These are phyloP conservation scores for Octomys mimax DNA, from an alignment of 2,797 vertebrate genomes.

Conservation along the genomic window DNA sequence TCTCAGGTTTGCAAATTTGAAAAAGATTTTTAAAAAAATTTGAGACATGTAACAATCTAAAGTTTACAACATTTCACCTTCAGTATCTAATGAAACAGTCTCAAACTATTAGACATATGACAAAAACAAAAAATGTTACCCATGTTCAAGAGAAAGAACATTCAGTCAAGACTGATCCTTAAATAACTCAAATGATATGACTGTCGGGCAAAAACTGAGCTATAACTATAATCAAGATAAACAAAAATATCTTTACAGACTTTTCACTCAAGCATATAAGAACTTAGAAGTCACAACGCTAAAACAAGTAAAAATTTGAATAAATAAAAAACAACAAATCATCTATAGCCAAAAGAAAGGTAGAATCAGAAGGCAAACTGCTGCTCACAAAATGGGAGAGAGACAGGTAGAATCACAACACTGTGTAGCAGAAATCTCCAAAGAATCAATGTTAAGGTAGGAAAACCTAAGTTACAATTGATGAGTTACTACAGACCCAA, in stretches of 20 bases:
- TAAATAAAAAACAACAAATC: not conserved
- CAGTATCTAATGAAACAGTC: not conserved
- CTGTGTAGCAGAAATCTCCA: not conserved
- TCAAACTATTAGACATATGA: not conserved
- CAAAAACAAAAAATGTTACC: slow-evolving; percentile 38
- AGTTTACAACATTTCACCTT: slow-evolving; percentile 2
- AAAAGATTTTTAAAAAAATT: not conserved
- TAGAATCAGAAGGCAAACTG: not conserved
- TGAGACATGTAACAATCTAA: not conserved
- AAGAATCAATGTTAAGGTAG: not conserved
- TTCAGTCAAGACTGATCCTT: not conserved
- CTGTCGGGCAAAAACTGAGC: not conserved
- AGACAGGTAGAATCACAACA: not conserved
- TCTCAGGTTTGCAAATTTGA: not conserved
- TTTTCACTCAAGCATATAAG: not conserved
- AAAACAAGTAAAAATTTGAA: slow-evolving; percentile 18
- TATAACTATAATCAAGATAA: not conserved
- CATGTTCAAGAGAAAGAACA: not conserved
- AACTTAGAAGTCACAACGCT: slow-evolving; percentile 1
- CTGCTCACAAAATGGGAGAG: not conserved
- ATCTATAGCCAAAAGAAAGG: not conserved
- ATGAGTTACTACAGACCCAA: not conserved
- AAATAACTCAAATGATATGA: not conserved
- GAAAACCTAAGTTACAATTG: not conserved
- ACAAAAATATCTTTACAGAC: not conserved